phyloP scores from a whole-genome alignment of 2,113 vertebrate species.

The Pao palembangensis region DNA sequence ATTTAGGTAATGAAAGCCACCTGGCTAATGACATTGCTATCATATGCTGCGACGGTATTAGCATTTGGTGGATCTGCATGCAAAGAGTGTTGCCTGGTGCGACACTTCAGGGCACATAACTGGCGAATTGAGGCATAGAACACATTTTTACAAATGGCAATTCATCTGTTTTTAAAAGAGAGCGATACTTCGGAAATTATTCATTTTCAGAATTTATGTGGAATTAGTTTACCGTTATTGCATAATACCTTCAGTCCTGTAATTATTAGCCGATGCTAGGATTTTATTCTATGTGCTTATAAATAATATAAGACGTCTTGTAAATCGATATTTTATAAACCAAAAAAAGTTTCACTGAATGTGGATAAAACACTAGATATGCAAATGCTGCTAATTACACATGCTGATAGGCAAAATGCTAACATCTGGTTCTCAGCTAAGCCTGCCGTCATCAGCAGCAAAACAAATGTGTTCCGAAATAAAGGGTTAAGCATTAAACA shows the following conservation, averaged over 20 bases:
- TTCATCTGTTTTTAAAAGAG: slow-evolving; percentile 38
- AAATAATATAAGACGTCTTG: slow-evolving; percentile 21
- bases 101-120: slow-evolving; percentile 76
- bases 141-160: slow-evolving; percentile 69
- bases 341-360: slow-evolving; percentile 52
- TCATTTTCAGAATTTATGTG: slow-evolving; percentile 2
- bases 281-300: slow-evolving; percentile 4
- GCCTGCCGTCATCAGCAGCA: slow-evolving; percentile 56
- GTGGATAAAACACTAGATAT: slow-evolving; percentile 65
- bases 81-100: slow-evolving; percentile 71
- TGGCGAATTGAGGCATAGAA: slow-evolving; percentile 65
- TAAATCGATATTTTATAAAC: slow-evolving; percentile 64
- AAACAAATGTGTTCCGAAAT: slow-evolving; percentile 51
- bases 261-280: not conserved
- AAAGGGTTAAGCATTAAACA: slow-evolving; percentile 52
- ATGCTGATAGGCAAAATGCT: slow-evolving; percentile 76
- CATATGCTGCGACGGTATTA: slow-evolving; percentile 88
- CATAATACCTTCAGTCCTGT: slow-evolving; percentile 1
- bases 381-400: slow-evolving; percentile 78
- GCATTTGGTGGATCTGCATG: slow-evolving; percentile 85
- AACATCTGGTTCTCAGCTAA: slow-evolving; percentile 76
- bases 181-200: slow-evolving; percentile 22
- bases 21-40: slow-evolving; percentile 93
- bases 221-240: slow-evolving; percentile 3
- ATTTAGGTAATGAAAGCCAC: slow-evolving; percentile 89